Evolutionary conservation across 2,113 vertebrate genomes (phyloP), one percentile per base, ranked within the genome.

Genomic region (Ondatra zibethicus): DNA sequence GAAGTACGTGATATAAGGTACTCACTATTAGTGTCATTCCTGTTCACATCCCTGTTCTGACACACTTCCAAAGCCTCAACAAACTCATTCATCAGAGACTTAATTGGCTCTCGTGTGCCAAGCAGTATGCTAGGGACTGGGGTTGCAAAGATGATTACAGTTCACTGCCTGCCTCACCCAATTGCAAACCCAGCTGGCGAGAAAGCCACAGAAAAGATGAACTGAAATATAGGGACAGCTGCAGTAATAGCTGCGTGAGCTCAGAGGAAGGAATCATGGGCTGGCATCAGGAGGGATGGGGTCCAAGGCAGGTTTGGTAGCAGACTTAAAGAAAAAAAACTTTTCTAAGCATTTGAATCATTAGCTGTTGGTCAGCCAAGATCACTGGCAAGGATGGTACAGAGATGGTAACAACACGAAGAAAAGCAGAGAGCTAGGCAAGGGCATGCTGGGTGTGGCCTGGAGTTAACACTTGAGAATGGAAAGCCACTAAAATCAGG

Each of bases 21-120:
- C 63, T 61, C 78, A 36, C 77, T 63, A 1, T 45, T 12, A 68
- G 27, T 45, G 25, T 84, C 88, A 7, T 66, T 77, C 82, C 82
- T 77, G 47, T 55, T 87, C 85, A 80, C 19, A 55, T 76, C 82
- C 58, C 21, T 27, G 7, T 47, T 73, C 89, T 87, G 31, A 82
- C 39, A 31, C 19, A 66, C 81, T 94, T 92, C 81, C 39, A 77
- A 61, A 36, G 27, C 91, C 77, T 75, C 82, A 92, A 73, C 93
- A 92, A 81, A 87, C 25, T 36, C 80, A 68, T 85, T 81, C 65
- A 76, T 92, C 96, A 88, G 88, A 31, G 21, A 33, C 66, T 68
- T 88, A 29, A 70, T 84, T 36, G 13, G 39, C 36, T 84, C 63
- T 42, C 33, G 12, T 29, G 29, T 80, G 68, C 42, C 85, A 84